Evolutionary conservation across 53 echinoderm and acorn worm genomes (phyloP).

Genomic region (Luidia sarsii): DNA sequence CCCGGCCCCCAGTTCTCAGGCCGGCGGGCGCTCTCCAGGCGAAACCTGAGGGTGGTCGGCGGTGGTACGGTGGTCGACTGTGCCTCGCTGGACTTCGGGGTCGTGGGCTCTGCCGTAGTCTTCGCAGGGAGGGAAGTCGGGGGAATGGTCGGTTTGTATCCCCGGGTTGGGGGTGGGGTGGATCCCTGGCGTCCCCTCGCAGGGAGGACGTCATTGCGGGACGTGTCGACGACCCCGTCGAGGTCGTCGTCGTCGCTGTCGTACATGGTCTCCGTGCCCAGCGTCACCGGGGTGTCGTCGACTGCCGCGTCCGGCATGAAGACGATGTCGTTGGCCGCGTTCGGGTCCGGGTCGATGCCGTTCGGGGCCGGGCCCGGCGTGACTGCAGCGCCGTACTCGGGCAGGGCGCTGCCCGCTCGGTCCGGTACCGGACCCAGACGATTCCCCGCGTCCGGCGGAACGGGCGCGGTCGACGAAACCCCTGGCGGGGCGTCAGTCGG

Average conservation of each 20-base stretch:
- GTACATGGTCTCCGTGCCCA: too few relatives aligned
- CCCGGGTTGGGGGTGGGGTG: too few relatives aligned
- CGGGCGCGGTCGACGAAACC: not conserved
- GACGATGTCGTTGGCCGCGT: conserved; percentile 20
- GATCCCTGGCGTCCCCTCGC: too few relatives aligned
- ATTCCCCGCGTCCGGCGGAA: conserved; percentile 15
- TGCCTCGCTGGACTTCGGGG: too few relatives aligned
- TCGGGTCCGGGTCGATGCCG: not conserved
- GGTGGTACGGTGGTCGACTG: not conserved
- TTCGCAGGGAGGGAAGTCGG: too few relatives aligned
- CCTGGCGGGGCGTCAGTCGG: not conserved
- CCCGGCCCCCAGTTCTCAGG: not conserved
- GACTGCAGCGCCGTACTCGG: not conserved
- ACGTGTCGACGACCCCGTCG: too few relatives aligned
- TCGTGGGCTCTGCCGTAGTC: too few relatives aligned
- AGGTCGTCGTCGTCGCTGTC: not conserved
- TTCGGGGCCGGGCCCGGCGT: conserved; percentile 2
- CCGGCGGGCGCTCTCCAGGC: conserved; percentile 30
- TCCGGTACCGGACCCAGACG: conserved; percentile 9
- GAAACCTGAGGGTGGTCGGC: not conserved
- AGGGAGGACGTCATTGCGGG: too few relatives aligned
- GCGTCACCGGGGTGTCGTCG: not conserved
- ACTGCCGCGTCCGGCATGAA: not conserved
- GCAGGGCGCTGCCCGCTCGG: not conserved
- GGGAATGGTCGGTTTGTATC: too few relatives aligned